A percentile compares a stretch with the other conserved stretches of the same genome.
Evolutionary conservation across 2,888 invertebrate species (phyloP).

Genomic region (Zygothrica quintamaculata): DNA sequence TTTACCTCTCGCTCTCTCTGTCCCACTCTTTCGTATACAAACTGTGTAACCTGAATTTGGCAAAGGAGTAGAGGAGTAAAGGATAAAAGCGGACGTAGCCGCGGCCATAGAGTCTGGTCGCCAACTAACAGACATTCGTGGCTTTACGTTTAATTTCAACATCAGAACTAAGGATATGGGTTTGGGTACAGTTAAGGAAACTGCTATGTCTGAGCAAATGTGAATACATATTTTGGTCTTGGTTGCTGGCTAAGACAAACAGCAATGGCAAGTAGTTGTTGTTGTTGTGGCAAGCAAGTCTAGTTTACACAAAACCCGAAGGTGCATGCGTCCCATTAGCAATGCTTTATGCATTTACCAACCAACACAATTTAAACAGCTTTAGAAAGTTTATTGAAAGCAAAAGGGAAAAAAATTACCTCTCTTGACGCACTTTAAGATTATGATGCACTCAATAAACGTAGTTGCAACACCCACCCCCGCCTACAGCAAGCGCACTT

Average conservation of each 20-base stretch:
- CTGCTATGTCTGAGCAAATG: constrained; percentile 15
- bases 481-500: neutral
- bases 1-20: too few relatives aligned
- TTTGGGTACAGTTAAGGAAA: too few relatives aligned
- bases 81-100: constrained; percentile 8
- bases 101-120: constrained; percentile 6
- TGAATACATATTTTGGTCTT: constrained; percentile 33
- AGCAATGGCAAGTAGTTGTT: constrained; percentile 20
- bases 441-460: constrained; percentile 55
- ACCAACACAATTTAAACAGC: constrained; percentile 10
- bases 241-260: constrained; percentile 33
- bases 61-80: neutral
- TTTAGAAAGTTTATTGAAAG: neutral
- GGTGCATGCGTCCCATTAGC: constrained; percentile 53
- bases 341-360: constrained; percentile 40
- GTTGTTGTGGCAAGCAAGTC: too few relatives aligned
- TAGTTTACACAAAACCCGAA: constrained; percentile 58
- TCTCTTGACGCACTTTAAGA: constrained; percentile 23
- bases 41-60: constrained; percentile 21
- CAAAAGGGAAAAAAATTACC: too few relatives aligned
- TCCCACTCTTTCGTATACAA: too few relatives aligned
- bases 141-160: constrained; percentile 35
- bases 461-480: constrained; percentile 30
- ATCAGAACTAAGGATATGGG: constrained; percentile 13
- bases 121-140: constrained; percentile 41